Evolutionary conservation across 2,888 invertebrate genomes (phyloP).

Genomic region (Cataglyphis cursor): DNA sequence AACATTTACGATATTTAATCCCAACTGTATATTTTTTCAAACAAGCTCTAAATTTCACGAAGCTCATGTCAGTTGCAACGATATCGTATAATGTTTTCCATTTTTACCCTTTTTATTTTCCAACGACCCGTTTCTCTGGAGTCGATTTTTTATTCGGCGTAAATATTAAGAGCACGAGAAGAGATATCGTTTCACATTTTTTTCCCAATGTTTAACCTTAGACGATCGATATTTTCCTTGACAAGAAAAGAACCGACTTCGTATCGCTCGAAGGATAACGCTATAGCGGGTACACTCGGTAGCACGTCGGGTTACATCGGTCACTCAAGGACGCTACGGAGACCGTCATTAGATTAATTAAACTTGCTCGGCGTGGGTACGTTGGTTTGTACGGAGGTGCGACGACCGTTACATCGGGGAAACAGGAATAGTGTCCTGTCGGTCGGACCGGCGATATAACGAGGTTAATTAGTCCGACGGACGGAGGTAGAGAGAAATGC

Average conservation of each 20-base stretch:
- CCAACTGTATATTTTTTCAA: background rate
- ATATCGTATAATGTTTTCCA: background rate
- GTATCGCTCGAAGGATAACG: background rate
- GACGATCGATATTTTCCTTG: background rate
- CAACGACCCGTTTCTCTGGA: background rate
- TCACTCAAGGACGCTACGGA: constrained; percentile 52
- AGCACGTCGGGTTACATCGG: constrained; percentile 34
- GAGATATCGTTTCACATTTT: background rate
- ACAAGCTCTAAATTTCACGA: background rate
- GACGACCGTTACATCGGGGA: constrained; percentile 59
- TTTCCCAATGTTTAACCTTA: background rate
- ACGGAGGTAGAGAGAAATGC: constrained; percentile 34
- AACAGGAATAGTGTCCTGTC: constrained; percentile 46
- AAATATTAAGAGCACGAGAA: background rate
- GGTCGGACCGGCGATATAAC: constrained; percentile 66
- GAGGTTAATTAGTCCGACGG: constrained; percentile 72
- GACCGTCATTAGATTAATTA: constrained; percentile 53
- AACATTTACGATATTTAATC: background rate
- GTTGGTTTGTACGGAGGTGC: constrained; percentile 39
- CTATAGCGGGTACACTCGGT: background rate
- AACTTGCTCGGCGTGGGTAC: constrained; percentile 39
- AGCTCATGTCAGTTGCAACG: background rate
- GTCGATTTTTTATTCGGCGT: background rate
- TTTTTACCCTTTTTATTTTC: background rate
- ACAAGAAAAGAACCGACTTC: background rate